A percentile compares a stretch with the other conserved stretches of the same genome.
phyloP scores from a whole-genome alignment of 1,140 invertebrate species.

The Amphibalanus amphitrite region DNA sequence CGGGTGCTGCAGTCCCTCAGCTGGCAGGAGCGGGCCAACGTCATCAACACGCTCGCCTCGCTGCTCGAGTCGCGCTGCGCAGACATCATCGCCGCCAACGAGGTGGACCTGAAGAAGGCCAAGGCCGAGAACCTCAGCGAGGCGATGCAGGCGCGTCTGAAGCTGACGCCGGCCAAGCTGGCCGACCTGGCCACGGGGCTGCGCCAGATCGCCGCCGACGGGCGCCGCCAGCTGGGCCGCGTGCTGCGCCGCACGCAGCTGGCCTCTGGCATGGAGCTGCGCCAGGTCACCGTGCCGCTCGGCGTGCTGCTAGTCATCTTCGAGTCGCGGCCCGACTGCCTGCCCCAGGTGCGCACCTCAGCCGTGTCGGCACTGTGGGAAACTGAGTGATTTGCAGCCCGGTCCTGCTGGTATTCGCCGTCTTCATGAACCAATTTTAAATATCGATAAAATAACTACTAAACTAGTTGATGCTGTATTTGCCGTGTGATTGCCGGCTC shows the following conservation, averaged over 20 bases:
- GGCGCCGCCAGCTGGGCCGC: conserved; percentile 58
- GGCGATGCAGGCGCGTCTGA: conserved; percentile 63
- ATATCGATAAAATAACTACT: no score
- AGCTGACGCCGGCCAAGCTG: conserved; percentile 75
- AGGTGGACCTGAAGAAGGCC: conserved; percentile 67
- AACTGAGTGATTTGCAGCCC: no score
- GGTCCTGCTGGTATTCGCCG: no score
- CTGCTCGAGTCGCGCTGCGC: conserved; percentile 58
- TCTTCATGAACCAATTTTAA: no score
- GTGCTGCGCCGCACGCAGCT: conserved; percentile 64
- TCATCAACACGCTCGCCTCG: conserved; percentile 74
- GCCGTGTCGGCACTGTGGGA: no score
- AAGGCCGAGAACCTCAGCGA: conserved; percentile 56
- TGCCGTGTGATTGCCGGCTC: no score
- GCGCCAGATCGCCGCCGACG: conserved; percentile 77
- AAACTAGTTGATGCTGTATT: no score
- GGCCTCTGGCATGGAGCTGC: conserved; percentile 61
- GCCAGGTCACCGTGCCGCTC: conserved; percentile 90
- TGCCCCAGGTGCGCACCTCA: conserved; percentile 89
- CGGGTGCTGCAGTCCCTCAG: conserved; percentile 55
- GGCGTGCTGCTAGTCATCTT: conserved; percentile 96
- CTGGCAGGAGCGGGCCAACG: conserved; percentile 60
- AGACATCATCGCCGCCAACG: conserved; percentile 76
- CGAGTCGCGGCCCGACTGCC: conserved; percentile 91
- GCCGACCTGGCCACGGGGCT: conserved; percentile 68